Base-by-base conservation (phyloP, 2,113 vertebrate genomes). In the Chlorodrepanis virens region DNA sequence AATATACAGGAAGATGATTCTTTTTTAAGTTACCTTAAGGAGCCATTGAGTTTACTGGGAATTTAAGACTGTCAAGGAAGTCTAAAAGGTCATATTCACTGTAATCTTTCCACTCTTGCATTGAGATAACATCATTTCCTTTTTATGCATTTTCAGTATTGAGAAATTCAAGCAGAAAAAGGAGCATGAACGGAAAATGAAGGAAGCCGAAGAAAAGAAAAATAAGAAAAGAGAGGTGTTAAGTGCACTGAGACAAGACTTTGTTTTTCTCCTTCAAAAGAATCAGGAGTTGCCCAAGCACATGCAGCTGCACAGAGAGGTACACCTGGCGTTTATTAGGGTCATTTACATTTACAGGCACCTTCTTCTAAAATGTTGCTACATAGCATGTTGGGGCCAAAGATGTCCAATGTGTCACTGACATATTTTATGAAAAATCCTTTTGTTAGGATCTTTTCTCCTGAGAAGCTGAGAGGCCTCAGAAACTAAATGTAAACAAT, bases 91-190 rank as follows among this genome's bases (percentile, higher is more conserved):
- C 69, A 21, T 37, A 27, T n/a, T 70, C 87, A 61, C 19, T 47
- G 17, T 74, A 56, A 52, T 47, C 39, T 91, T 82, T 85, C 45
- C 7, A 83, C n/a, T 96, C 35, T 71, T 86, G 35, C 27, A 19
- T 4, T 75, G 15, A 49, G 70, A 27, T 71, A 71, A 68, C 42
- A 33, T 15, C 13, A 27, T 89, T 93, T 90, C 42, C 71, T 63
- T 95, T 94, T 94, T 44, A 19, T 88, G 75, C 11, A 35, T 93
- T 75, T 97, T 74, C 97, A 99, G 99, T 97, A 98, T 99, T 91
- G 99, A 99, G 97, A 97, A 97, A 71, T 97, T 98, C 37, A 99
- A 98, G 81, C 98, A 98, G 97, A 99, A 98, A 96, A 96, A 97
- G 65, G 98, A 99, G 82, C 60, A 97, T 75, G 98, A 99, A 52